Evolutionary conservation across 2,797 vertebrate genomes (phyloP).

Genomic region (Cyprinodon diabolis): DNA sequence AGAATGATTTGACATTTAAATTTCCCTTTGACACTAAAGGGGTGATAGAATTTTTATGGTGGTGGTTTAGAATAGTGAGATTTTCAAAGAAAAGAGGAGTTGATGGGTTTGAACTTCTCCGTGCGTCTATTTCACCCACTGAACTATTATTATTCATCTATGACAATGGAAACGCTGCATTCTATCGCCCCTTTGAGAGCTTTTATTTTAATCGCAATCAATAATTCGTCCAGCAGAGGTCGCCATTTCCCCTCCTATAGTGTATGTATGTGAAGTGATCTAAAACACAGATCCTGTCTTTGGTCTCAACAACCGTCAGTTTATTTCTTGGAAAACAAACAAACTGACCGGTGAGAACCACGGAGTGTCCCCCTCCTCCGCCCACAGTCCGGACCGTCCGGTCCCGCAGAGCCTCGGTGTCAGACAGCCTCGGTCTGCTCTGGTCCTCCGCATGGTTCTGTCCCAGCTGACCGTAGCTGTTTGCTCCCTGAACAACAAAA

Average conservation of each 20-base stretch:
- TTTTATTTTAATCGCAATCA: background rate
- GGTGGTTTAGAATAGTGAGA: no score
- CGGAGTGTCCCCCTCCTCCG: conserved; percentile 91
- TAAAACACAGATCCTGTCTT: no score
- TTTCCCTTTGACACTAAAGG: no score
- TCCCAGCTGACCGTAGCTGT: conserved; percentile 93
- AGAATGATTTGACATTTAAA: no score
- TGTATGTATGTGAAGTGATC: background rate
- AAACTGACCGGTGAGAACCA: conserved; percentile 82
- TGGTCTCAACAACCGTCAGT: no score
- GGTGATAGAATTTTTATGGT: no score
- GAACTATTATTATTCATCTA: no score
- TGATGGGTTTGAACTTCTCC: no score
- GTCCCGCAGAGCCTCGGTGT: conserved; percentile 57
- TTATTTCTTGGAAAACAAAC: background rate
- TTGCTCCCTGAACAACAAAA: conserved; percentile 84
- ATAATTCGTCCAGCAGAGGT: background rate
- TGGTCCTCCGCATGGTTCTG: conserved; percentile 87
- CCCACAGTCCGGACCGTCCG: conserved; percentile 66
- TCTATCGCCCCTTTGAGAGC: background rate
- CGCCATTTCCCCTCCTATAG: background rate
- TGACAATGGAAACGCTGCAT: no score
- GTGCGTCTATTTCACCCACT: no score
- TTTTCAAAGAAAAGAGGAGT: no score
- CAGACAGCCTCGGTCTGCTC: conserved; percentile 72